These are phyloP conservation scores for Metaphire vulgaris DNA, from an alignment of 1,140 invertebrate species.

Conservation along the genomic window DNA sequence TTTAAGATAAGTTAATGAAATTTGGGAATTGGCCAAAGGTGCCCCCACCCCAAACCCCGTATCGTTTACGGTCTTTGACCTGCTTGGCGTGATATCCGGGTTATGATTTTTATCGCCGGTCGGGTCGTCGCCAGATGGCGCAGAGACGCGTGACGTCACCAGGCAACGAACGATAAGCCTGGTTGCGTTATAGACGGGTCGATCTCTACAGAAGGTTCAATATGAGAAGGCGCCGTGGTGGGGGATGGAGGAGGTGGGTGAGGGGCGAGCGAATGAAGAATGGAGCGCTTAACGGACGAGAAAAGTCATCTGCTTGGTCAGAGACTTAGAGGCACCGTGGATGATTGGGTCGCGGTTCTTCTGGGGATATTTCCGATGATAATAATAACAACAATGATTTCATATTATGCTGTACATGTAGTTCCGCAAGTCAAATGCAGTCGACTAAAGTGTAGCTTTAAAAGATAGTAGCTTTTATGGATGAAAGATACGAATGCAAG, in stretches of 20 bases:
- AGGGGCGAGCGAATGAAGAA: not conserved
- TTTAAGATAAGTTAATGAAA: conserved; percentile 1
- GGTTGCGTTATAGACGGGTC: not conserved
- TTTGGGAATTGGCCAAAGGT: not conserved
- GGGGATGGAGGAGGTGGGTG: not conserved
- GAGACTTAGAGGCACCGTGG: too few relatives aligned
- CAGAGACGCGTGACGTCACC: not conserved
- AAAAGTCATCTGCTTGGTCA: too few relatives aligned
- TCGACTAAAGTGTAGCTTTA: too few relatives aligned
- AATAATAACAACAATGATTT: too few relatives aligned
- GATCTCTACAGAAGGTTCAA: not conserved
- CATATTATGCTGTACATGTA: too few relatives aligned
- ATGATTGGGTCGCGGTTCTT: not conserved
- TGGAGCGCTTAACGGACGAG: not conserved
- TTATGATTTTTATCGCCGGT: not conserved
- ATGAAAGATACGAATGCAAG: too few relatives aligned
- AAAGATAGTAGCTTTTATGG: too few relatives aligned
- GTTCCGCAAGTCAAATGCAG: too few relatives aligned
- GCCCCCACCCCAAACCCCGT: too few relatives aligned
- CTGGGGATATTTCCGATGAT: not conserved
- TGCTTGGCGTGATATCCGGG: not conserved
- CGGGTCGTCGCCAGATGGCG: conserved; percentile 1
- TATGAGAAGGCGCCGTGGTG: not conserved
- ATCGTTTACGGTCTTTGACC: not conserved
- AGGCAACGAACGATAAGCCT: not conserved